phyloP scores from a whole-genome alignment of 92 coral and sea anemone genomes.

The Phymanthus crucifer region DNA sequence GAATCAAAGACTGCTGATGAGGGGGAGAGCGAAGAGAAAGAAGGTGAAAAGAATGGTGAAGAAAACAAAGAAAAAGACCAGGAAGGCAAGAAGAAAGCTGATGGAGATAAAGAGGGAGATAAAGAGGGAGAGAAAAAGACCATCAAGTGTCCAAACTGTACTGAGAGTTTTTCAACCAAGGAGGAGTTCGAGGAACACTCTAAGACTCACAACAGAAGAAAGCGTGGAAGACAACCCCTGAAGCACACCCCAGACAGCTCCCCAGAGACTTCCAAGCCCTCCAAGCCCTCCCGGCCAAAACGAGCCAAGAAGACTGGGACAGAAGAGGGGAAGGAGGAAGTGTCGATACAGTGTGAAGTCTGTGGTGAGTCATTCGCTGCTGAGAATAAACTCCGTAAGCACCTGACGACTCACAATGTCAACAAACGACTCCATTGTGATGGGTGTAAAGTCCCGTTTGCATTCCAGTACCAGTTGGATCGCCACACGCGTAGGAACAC shows the following conservation, averaged over 20 bases:
- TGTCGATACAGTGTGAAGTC: slow-evolving; percentile 29
- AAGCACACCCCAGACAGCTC: slow-evolving; percentile 6
- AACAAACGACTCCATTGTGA: slow-evolving; percentile 45
- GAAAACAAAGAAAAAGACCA: not conserved
- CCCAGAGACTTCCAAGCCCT: no score
- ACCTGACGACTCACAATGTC: slow-evolving; percentile 41
- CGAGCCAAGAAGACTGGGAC: slow-evolving; percentile 2
- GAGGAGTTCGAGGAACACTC: slow-evolving; percentile 17
- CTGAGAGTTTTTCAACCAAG: slow-evolving; percentile 6
- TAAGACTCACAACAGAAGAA: slow-evolving; percentile 31
- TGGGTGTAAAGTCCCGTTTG: slow-evolving; percentile 45
- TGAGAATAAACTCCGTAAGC: slow-evolving; percentile 38
- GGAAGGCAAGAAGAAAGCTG: slow-evolving; percentile 5
- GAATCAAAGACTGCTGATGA: not conserved
- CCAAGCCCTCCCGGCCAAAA: slow-evolving; percentile 14
- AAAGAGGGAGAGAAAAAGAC: not conserved
- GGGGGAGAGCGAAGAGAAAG: not conserved
- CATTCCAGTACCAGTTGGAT: slow-evolving; percentile 50
- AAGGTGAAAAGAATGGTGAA: not conserved
- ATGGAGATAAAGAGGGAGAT: not conserved
- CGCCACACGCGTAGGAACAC: slow-evolving; percentile 39
- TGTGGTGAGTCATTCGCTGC: slow-evolving; percentile 34
- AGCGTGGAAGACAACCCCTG: slow-evolving; percentile 20
- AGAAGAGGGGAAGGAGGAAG: slow-evolving; percentile 13
- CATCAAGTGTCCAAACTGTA: slow-evolving; percentile 31